Percentiles rank a stretch among this genome's conserved stretches.
phyloP scores from a whole-genome alignment of 2,113 vertebrate genomes.

The Proteles cristata region DNA sequence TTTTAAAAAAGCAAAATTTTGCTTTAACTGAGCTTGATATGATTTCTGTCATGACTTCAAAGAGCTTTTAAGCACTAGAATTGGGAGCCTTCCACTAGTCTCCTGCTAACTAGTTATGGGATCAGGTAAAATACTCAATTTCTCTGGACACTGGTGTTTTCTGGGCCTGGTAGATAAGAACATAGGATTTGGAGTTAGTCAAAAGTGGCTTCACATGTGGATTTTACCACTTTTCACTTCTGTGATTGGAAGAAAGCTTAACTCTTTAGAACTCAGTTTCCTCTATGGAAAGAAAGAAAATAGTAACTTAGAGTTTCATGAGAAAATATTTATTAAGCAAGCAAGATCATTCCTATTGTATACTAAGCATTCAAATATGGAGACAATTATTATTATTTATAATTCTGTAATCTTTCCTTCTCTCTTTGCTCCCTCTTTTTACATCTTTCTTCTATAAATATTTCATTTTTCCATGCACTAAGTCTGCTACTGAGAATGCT shows the following conservation, averaged over 20 bases:
- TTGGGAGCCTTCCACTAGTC: background rate
- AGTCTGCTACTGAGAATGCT: background rate
- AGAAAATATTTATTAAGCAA: conserved; percentile 31
- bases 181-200: background rate
- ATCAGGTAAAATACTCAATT: background rate
- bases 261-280: background rate
- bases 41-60: background rate
- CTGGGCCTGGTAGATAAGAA: background rate
- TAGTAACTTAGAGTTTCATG: background rate
- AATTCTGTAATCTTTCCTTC: background rate
- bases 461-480: conserved; percentile 16
- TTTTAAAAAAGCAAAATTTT: background rate
- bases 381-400: background rate
- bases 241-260: background rate
- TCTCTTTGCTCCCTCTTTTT: background rate
- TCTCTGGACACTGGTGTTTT: background rate
- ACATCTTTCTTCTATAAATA: background rate
- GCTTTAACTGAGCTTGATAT: background rate
- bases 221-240: conserved; percentile 5
- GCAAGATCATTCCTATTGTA: background rate
- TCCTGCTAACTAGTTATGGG: background rate
- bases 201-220: conserved; percentile 21
- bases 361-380: background rate
- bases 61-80: background rate
- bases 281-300: background rate